These are phyloP conservation scores for Montipora efflorescens DNA, from an alignment of 64 coral and sea anemone genomes.

Conservation along the genomic window DNA sequence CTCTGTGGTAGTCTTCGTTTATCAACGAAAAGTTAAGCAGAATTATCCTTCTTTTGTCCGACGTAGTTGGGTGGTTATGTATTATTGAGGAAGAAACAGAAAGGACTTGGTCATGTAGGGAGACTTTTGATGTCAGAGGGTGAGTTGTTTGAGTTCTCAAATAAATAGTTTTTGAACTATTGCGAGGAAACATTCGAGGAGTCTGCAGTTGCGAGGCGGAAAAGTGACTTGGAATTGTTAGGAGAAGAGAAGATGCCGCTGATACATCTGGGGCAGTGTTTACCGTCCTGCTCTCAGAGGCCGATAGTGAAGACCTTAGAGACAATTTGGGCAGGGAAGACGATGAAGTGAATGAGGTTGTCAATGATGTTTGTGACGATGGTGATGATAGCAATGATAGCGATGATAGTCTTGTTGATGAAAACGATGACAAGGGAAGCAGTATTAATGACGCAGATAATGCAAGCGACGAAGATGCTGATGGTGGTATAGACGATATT, in stretches of 20 bases:
- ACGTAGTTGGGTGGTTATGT: neutral
- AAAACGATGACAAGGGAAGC: too few species aligned
- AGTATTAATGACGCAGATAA: neutral
- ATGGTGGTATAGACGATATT: neutral
- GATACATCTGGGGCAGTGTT: neutral
- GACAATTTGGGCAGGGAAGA: neutral
- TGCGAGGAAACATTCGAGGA: neutral
- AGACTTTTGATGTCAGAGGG: neutral
- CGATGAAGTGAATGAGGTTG: neutral
- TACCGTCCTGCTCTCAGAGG: neutral
- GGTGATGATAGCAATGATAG: neutral
- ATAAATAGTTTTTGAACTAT: neutral
- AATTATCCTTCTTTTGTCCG: neutral
- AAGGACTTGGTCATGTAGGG: neutral
- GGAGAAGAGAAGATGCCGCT: neutral
- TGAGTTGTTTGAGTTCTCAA: neutral
- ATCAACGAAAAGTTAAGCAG: neutral
- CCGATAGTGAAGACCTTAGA: neutral
- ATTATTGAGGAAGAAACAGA: neutral
- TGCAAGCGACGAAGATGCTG: neutral
- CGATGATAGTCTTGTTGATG: too few species aligned
- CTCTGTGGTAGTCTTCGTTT: conserved; percentile 13
- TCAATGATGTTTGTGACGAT: neutral
- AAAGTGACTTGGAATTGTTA: neutral
- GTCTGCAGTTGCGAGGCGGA: neutral